Evolutionary conservation across 2,113 vertebrate species (phyloP), one percentile per base, ranked within the genome.

Genomic region (Campylomormyrus tamandua): DNA sequence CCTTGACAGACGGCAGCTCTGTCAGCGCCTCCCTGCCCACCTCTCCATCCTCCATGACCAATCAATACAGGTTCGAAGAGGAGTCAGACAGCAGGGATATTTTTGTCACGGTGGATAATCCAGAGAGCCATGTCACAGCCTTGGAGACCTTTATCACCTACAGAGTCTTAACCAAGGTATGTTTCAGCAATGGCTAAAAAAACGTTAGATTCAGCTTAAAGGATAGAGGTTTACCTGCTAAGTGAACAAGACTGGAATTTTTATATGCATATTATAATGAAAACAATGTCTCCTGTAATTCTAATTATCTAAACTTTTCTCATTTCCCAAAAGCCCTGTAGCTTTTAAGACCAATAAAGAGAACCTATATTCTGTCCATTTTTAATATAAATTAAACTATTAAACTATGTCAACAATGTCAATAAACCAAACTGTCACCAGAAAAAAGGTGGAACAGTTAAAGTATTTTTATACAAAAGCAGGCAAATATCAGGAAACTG

Each of bases 121-220:
- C 98, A 1, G 98, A 99, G 95, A 98, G 97, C 93, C 97, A 98
- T 0, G 95, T 99, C 90, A 98, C 98, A 11, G 95, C 98, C 90
- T 97, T 99, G n/a, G 98, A 99, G 94, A 99, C 98, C 1, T 99
- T 98, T 90, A 96, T 99, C 92, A 97, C 96, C 9, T 99, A 99
- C 91, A 96, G 97, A 91, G 96, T 99, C 17, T 58, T 95, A 86
- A 99, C 98, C 88, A 98, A 97, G 97, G 98, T 99, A 93, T 91
- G 93, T n/a, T 24, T 50, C 21, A 88, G 42, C 58, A 66, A 21
- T 42, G 39, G 42, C 24, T 83, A 83, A 46, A 39, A 39, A 74
- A 35, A 2, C 3, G 3, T 52, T 42, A 3, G 74, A 39, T 39
- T 39, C 74, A 42, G 3, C 17, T 17, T 80, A 80, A 39, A 19